phyloP scores from a whole-genome alignment of 2,888 invertebrate genomes.

The Altica lythri region DNA sequence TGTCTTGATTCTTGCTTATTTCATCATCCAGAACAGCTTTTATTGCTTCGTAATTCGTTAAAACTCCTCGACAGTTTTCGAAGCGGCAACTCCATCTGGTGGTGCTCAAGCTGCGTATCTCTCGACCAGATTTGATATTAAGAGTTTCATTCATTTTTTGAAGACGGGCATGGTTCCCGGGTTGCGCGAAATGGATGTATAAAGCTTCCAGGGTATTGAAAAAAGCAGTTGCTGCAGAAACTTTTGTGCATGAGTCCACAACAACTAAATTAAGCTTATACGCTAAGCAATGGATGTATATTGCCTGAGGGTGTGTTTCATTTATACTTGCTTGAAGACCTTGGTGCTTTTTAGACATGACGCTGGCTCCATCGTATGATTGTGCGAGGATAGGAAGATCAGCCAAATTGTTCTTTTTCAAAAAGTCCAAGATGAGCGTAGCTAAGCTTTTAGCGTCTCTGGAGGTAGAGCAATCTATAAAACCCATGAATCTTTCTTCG shows the following conservation, averaged over 20 bases:
- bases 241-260: neutral
- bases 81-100: slow-evolving; percentile 30
- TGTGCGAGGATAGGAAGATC: slow-evolving; percentile 11
- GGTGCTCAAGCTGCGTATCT: slow-evolving; percentile 27
- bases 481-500: slow-evolving; percentile 22
- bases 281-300: neutral
- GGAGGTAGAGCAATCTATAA: slow-evolving; percentile 13
- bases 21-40: slow-evolving; percentile 14
- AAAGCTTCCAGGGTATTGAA: slow-evolving; percentile 30
- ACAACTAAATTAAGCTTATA: neutral
- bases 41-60: slow-evolving; percentile 23
- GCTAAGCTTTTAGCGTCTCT: slow-evolving; percentile 10
- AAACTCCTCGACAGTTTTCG: slow-evolving; percentile 27
- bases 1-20: neutral
- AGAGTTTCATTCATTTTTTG: slow-evolving; percentile 19
- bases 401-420: slow-evolving; percentile 7
- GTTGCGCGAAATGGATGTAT: slow-evolving; percentile 31
- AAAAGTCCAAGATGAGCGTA: neutral
- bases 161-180: slow-evolving; percentile 26
- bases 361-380: slow-evolving; percentile 35
- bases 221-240: slow-evolving; percentile 13
- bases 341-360: slow-evolving; percentile 28
- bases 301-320: neutral
- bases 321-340: slow-evolving; percentile 29
- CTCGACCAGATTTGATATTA: slow-evolving; percentile 16